A percentile compares a stretch with the other conserved stretches of the same genome.
Conservation (phyloP, 30 jellyfish, hydroid and myxozoan genomes). For the Sanderia malayensis region DNA sequence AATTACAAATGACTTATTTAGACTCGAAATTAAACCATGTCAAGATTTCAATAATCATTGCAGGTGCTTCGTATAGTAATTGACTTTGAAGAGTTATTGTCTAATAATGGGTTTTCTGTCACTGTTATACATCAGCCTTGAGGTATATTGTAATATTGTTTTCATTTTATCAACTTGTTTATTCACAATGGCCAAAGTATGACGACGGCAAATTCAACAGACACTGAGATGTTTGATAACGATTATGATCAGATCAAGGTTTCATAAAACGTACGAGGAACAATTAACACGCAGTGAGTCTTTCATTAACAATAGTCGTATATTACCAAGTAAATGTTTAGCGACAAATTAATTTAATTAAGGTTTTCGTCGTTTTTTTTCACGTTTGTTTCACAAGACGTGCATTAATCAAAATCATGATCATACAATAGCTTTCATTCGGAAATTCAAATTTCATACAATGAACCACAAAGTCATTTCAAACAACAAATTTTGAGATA, state of each 20-base stretch:
- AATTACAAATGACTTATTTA: background rate
- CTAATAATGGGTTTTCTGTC: background rate
- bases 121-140: background rate
- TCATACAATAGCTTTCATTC: background rate
- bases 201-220: background rate
- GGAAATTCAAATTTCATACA: background rate
- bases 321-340: background rate
- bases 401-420: background rate
- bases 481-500: too few species aligned
- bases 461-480: too few species aligned
- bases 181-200: background rate
- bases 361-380: background rate
- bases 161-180: background rate
- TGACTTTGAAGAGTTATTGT: background rate
- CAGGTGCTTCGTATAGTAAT: constrained; percentile 10
- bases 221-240: background rate
- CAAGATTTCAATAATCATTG: background rate
- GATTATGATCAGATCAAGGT: background rate
- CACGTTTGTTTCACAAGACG: background rate
- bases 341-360: background rate
- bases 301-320: background rate
- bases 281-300: background rate
- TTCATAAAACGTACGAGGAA: background rate
- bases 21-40: background rate
- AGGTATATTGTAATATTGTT: background rate